A percentile compares a stretch with the other conserved stretches of the same genome.
Conservation (phyloP, 1,140 invertebrate species). For the Drosophila lacteicornis region DNA sequence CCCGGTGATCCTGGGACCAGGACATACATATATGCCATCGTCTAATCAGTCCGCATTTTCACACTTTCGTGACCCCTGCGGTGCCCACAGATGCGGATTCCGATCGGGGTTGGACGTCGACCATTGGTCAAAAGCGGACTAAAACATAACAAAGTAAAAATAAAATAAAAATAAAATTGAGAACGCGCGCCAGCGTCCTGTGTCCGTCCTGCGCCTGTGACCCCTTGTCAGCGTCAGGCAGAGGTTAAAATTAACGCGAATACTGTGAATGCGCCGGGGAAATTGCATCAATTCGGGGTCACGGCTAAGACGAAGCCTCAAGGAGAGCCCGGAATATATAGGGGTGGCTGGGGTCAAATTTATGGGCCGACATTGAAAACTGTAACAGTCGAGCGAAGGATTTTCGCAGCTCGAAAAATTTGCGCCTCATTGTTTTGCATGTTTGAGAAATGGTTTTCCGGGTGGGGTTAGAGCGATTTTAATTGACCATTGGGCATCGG, state of each 20-base stretch:
- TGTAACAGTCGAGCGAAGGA: constrained; percentile 66
- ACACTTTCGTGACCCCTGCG: constrained; percentile 81
- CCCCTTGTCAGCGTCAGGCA: constrained; percentile 72
- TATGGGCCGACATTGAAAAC: constrained; percentile 69
- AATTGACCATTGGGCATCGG: constrained; percentile 65
- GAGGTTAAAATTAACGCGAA: constrained; percentile 82
- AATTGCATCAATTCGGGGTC: constrained; percentile 81
- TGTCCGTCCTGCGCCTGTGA: constrained; percentile 38
- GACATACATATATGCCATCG: constrained; percentile 38
- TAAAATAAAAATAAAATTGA: constrained; percentile 53
- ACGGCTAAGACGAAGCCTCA: constrained; percentile 71
- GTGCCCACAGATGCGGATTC: constrained; percentile 41
- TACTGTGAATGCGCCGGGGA: constrained; percentile 69
- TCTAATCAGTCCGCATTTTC: constrained; percentile 77
- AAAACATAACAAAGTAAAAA: constrained; percentile 45
- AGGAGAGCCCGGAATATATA: constrained; percentile 56
- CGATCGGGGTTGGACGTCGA: constrained; percentile 46
- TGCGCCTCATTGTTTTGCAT: constrained; percentile 72
- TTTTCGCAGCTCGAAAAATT: constrained; percentile 48
- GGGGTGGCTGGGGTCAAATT: constrained; percentile 74
- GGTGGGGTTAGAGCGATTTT: constrained; percentile 39
- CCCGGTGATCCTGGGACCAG: constrained; percentile 41
- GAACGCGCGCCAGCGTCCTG: constrained; percentile 56
- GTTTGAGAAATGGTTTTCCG: constrained; percentile 64
- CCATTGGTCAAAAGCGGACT: constrained; percentile 40